Evolutionary conservation across 2,888 invertebrate species (phyloP).

Genomic region (Sipha maydis): DNA sequence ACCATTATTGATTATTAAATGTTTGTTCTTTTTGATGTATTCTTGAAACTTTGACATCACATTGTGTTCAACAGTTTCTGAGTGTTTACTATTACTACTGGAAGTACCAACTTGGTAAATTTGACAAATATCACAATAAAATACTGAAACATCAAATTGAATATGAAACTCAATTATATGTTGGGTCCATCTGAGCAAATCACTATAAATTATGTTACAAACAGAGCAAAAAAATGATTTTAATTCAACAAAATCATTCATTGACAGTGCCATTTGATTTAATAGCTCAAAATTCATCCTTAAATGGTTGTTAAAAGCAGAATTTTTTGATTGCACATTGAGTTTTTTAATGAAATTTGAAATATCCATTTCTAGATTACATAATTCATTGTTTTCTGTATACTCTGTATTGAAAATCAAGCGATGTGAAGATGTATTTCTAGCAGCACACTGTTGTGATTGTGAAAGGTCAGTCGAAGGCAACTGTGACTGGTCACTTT

Average conservation of each 20-base stretch:
- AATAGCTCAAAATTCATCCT: slow-evolving; percentile 12
- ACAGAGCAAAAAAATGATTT: not conserved
- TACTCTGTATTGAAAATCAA: not conserved
- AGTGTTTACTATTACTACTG: not conserved
- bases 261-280: not conserved
- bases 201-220: not conserved
- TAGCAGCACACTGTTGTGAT: no score
- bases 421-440: no score
- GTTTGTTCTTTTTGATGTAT: not conserved
- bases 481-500: not conserved
- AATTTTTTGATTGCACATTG: not conserved
- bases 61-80: not conserved
- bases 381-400: not conserved
- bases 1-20: not conserved
- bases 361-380: not conserved
- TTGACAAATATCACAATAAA: slow-evolving; percentile 37
- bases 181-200: not conserved
- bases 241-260: not conserved
- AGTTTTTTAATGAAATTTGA: not conserved
- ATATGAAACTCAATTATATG: not conserved
- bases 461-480: not conserved
- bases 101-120: not conserved
- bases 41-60: slow-evolving; percentile 17
- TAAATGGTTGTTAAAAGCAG: slow-evolving; percentile 17
- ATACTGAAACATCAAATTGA: not conserved